Percentiles rank a stretch among this genome's conserved stretches.
These are phyloP conservation scores for Phorcus lineatus DNA, from an alignment of 2,888 invertebrate genomes.

Conservation along the genomic window DNA sequence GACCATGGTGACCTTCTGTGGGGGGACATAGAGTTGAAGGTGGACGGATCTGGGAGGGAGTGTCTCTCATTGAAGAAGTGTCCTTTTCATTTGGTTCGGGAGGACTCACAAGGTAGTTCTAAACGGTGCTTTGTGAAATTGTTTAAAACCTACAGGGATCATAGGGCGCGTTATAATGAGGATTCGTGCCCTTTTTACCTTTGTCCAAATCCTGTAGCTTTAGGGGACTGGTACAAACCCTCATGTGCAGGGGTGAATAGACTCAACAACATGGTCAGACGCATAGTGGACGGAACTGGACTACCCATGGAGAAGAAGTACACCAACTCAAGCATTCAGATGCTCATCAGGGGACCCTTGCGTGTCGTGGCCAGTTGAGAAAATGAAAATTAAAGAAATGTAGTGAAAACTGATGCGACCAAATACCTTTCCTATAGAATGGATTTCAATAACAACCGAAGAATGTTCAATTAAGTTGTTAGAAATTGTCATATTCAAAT, in stretches of 20 bases:
- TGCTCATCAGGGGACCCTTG: not conserved
- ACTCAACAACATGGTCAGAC: not conserved
- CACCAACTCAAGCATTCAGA: not conserved
- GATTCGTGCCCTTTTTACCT: not conserved
- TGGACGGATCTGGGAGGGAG: not conserved
- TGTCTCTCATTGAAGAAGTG: not conserved
- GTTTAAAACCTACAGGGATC: not conserved
- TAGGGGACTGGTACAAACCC: not conserved
- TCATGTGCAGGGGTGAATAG: not conserved
- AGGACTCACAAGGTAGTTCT: not conserved
- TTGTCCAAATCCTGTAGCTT: not conserved
- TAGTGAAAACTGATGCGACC: too few species aligned
- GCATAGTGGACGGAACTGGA: not conserved
- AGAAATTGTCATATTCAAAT: too few species aligned
- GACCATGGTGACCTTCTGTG: conserved; percentile 20
- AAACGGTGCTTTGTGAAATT: not conserved
- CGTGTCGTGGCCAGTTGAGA: not conserved
- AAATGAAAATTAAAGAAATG: too few species aligned
- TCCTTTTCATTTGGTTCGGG: not conserved
- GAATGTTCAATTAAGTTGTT: too few species aligned
- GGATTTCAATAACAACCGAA: too few species aligned
- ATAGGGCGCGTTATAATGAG: not conserved
- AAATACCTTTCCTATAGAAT: too few species aligned
- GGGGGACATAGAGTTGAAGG: not conserved
- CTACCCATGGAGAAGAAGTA: not conserved